Percentiles rank a stretch among this genome's conserved stretches.
Evolutionary conservation across 2,797 vertebrate species (phyloP).

Genomic region (Myotis myotis): DNA sequence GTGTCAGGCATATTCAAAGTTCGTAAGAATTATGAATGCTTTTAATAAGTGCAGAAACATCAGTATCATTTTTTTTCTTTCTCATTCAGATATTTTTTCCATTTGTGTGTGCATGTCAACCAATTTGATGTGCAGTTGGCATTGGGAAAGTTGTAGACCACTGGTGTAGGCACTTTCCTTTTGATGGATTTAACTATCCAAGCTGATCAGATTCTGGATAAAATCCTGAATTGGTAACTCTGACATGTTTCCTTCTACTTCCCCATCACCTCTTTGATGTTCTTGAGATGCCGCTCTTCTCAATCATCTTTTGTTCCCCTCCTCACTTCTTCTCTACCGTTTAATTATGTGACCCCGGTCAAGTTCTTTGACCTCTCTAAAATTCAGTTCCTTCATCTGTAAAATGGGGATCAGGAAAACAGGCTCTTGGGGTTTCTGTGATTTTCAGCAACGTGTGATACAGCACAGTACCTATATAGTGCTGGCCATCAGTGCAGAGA

Average conservation of each 20-base stretch:
- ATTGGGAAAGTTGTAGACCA: neutral
- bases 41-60: neutral
- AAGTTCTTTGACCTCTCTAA: neutral
- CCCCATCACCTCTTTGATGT: neutral
- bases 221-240: neutral
- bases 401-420: neutral
- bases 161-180: neutral
- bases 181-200: neutral
- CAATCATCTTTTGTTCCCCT: neutral
- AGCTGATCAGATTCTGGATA: constrained; percentile 5
- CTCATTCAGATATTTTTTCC: neutral
- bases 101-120: neutral
- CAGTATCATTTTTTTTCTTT: neutral
- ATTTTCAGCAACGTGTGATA: neutral
- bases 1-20: neutral
- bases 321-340: neutral
- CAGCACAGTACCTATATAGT: neutral
- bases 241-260: neutral
- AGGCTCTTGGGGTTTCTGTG: neutral
- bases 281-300: neutral
- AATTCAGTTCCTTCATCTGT: neutral
- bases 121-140: neutral
- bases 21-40: neutral
- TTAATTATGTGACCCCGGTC: neutral
- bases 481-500: neutral